Conservation (phyloP, 2,113 vertebrate genomes). For the Parotia lawesii region DNA sequence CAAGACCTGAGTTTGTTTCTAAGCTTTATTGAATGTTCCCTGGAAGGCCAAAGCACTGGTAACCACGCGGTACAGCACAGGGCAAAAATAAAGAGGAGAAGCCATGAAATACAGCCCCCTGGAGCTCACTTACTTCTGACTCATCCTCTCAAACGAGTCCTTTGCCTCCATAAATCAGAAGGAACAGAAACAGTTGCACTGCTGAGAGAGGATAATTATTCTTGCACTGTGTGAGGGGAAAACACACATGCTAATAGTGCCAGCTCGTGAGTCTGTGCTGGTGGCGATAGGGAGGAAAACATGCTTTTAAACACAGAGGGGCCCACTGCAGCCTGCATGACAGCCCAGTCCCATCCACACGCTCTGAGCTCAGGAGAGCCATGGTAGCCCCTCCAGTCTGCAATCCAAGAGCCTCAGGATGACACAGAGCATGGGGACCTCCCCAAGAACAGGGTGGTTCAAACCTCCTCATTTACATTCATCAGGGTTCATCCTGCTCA, state of each 20-base stretch:
- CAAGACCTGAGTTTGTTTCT: not conserved
- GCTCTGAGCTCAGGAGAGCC: fast-evolving
- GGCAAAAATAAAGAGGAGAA: constrained; percentile 8
- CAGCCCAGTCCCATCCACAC: fast-evolving
- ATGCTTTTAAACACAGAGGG: not conserved
- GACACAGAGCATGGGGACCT: not conserved
- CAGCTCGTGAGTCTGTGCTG: not conserved
- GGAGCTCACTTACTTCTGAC: constrained; percentile 55
- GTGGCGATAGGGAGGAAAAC: not conserved
- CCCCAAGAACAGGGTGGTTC: not conserved
- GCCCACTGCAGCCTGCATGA: not conserved
- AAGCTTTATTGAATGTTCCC: not conserved
- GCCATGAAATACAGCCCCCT: constrained; percentile 11
- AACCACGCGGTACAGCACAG: not conserved
- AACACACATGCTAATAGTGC: not conserved
- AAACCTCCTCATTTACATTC: not conserved
- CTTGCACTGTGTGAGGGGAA: not conserved
- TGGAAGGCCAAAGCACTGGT: not conserved
- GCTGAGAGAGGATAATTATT: constrained; percentile 49
- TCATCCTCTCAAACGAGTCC: constrained; percentile 50
- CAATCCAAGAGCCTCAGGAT: not conserved
- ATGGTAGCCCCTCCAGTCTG: fast-evolving
- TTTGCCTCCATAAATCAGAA: constrained; percentile 51
- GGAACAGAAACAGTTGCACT: not conserved
- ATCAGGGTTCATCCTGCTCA: not conserved